Evolutionary conservation across 2,797 vertebrate species (phyloP), one percentile per base, ranked within the genome.

Genomic region (Sebastes nivosus): DNA sequence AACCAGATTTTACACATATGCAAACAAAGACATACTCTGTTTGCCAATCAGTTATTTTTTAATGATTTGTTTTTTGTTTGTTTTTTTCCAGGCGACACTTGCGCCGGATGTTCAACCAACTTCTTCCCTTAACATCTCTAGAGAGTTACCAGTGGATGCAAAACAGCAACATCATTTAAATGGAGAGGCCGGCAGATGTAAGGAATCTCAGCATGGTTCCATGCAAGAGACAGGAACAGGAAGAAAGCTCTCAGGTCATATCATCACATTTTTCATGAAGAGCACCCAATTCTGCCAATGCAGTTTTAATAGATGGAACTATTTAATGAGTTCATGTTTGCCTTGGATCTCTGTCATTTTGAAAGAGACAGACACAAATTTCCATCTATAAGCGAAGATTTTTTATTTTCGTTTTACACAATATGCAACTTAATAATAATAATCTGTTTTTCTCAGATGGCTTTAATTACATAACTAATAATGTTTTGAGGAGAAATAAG

Each of bases 21-120:
- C 57, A 29, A 16, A 59, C 57, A 60, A 60, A 54, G 22, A 22
- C 36, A 46, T 7, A 18, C 12, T 30, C 36, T 22, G n/a, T 32
- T 32, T 24, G 32, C 20, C 30, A 11, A 22, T 67, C 6, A 25
- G 13, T 24, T 11, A 59, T 25, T 60, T 38, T 24, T 24, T 18
- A 34, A 18, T 60, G 20, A 12, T 25, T 29, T 25, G 20, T 52
- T 20, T 6, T 36, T 64, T 38, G 5, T 24, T 2, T 4, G 8
- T 64, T 36, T n/a, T 79, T 68, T n/a, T 79, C 20, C 72, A 92
- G 88, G 72, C 76, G 22, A 46, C 27, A 57, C 20, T 24, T 69
- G 72, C 27, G 12, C 5, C 73, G 42, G 93, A 94, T 25, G 65
- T 42, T 58, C 88, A 78, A 20, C 95, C 83, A 67, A 24, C 69